These are phyloP conservation scores for Crypturellus undulatus DNA, from an alignment of 2,113 vertebrate genomes.

Conservation along the genomic window DNA sequence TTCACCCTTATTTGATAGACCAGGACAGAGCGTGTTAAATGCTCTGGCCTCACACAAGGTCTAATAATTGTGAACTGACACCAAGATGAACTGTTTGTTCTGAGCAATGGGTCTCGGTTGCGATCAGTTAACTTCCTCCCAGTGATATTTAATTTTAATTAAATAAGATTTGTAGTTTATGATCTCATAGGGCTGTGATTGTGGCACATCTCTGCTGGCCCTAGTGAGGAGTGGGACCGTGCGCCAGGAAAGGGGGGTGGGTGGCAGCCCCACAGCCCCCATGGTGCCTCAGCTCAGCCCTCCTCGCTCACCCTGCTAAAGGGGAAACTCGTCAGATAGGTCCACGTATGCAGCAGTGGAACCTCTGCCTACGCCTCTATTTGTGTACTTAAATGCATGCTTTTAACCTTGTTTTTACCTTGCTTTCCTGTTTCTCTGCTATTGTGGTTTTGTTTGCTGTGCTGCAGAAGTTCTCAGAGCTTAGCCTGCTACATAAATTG, in stretches of 20 bases:
- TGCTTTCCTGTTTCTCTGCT: not conserved
- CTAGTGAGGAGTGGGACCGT: not conserved
- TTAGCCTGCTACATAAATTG: fast-evolving
- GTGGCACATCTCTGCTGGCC: not conserved
- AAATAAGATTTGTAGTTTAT: not conserved
- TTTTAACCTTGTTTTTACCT: not conserved
- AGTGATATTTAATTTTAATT: not conserved
- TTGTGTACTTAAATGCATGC: not conserved
- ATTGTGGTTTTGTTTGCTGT: not conserved
- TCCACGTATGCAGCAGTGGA: fast-evolving
- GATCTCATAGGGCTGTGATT: not conserved
- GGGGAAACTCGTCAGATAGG: too few relatives aligned
- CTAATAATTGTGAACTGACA: not conserved
- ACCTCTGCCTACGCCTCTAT: fast-evolving
- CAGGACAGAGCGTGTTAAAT: not conserved
- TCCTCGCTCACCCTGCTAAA: not conserved
- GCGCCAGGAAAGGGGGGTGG: not conserved
- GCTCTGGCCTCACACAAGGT: not conserved
- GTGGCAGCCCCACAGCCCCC: not conserved
- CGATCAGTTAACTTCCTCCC: not conserved
- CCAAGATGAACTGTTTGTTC: not conserved
- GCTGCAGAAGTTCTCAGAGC: not conserved
- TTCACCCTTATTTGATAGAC: not conserved
- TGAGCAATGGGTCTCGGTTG: not conserved
- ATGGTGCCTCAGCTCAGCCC: not conserved